Evolutionary conservation across 2,797 vertebrate species (phyloP), one percentile per base, ranked within the genome.

Genomic region (Ctenopoma kingsleyae): DNA sequence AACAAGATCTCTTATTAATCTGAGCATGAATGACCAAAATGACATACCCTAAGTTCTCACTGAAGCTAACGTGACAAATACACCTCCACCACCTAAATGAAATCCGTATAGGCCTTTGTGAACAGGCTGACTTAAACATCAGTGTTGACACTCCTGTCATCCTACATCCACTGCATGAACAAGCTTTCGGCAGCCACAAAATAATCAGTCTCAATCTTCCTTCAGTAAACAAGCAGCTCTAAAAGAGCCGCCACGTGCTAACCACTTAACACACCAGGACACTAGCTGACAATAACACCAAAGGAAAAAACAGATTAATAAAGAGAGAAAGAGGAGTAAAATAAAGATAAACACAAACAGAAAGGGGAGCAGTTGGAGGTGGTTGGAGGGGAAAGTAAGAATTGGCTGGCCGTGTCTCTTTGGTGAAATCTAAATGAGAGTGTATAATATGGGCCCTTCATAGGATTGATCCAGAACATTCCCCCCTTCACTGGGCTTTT

Each of bases 391-490:
- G 61, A 51, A 72, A 48, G 44, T 8, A 71, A 64, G 80, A 67
- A 53, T 50, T 66, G 76, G 72, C 85, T 82, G 85, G 77, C 89
- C 85, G 80, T 89, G 85, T 87, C 79, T 90, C 78, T 89, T 82
- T 87, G 82, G 80, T 89, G 83, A 89, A 89, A 89, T 89, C 78
- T 88, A 89, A 93, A 93, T 91, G 89, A 90, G 89, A 85, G 88
- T 91, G 86, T 83, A 92, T 93, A 93, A 90, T 92, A 90, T 89
- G 77, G 80, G 84, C 84, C 86, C 89, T 91, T 92, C 87, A 91
- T 87, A 80, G 87, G 87, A 90, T 87, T 89, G 87, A 91, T 91
- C 86, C 88, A 88, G 87, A 90, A 90, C 90, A 87, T 87, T 83
- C 81, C 82, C 89, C 89, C 85, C 88, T 92, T 90, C 87, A 91